These are phyloP conservation scores for Neoniphon sammara DNA, from an alignment of 2,797 vertebrate species.

Conservation along the genomic window DNA sequence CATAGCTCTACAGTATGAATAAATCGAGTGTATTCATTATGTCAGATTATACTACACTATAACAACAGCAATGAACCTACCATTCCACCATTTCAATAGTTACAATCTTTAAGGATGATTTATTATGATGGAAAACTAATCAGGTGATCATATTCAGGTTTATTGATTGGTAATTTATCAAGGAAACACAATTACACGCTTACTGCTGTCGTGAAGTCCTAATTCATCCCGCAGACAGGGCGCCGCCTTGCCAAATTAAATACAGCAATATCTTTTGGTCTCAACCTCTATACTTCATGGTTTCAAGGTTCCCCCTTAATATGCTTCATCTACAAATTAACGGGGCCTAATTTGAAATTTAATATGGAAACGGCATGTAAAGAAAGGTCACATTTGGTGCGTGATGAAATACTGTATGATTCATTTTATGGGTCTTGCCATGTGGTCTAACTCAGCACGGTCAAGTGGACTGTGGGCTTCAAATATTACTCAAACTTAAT, in stretches of 20 bases:
- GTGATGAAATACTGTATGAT: conserved; percentile 73
- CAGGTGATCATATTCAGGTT: conserved; percentile 55
- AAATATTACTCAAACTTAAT: neutral
- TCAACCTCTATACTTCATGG: conserved; percentile 74
- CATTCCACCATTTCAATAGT: neutral
- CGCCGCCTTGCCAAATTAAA: conserved; percentile 74
- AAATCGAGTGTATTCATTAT: neutral
- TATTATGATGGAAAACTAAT: conserved; percentile 47
- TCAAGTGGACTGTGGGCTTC: conserved; percentile 52
- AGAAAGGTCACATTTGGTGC: conserved; percentile 70
- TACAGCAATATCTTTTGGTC: conserved; percentile 69
- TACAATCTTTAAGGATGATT: conserved; percentile 8
- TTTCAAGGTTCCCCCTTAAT: conserved; percentile 80
- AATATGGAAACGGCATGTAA: conserved; percentile 74
- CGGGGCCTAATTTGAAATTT: conserved; percentile 78
- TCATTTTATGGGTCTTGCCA: conserved; percentile 60
- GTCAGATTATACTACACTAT: neutral
- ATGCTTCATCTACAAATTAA: conserved; percentile 77
- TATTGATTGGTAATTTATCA: conserved; percentile 74
- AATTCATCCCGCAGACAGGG: conserved; percentile 73
- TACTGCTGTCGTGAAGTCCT: conserved; percentile 64
- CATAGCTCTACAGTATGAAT: neutral
- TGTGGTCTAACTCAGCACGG: conserved; percentile 56
- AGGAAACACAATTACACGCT: conserved; percentile 75
- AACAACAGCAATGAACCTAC: neutral